Base-by-base conservation (phyloP, 2,113 vertebrate species). In the Nothocercus nigrocapillus region DNA sequence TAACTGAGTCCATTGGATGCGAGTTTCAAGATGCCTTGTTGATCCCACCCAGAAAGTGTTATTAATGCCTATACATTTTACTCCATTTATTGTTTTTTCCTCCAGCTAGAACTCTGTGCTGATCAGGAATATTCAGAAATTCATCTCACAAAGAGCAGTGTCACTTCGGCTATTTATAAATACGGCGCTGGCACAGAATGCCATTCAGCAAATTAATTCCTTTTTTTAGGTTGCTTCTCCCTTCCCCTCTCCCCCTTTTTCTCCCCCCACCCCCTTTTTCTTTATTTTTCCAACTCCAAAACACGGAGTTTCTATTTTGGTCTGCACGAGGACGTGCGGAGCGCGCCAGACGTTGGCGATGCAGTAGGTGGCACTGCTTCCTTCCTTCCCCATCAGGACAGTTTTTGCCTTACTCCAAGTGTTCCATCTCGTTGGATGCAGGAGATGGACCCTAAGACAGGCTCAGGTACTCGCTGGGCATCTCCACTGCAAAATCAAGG, bases 1-100 rank as follows among this genome's bases (percentile, higher is more conserved):
- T 96, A 96, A 97, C 95, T 95, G 95, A 94, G 94, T 90, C 90
- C 89, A 67, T 97, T 96, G 95, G 95, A 96, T 94, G 86, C n/a
- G 20, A 61, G 89, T 78, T 89, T 89, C 67, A 54, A 90, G 86
- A 92, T 34, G 88, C 3, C 81, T 62, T 6, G 92, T 88, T 25
- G 77, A 74, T 96, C 81, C 83, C 90, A 53, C 85, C 56, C 80
- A 62, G 90, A 93, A 80, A 38, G 54, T 80, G 62, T 4, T 72
- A 87, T 76, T 73, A 79, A 84, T 92, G 95, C 74, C 92, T 82
- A 88, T 44, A 69, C 81, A 73, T 93, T 91, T 70, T 14, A 58
- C 74, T 45, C 59, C 83, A 27, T 87, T 95, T 96, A 96, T 96
- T 96, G 93, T 96, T 56, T 56, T 53, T 58, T 32, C 16, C 24